Evolutionary conservation across 2,888 invertebrate species (phyloP).

Genomic region (Hecatera dysodea): DNA sequence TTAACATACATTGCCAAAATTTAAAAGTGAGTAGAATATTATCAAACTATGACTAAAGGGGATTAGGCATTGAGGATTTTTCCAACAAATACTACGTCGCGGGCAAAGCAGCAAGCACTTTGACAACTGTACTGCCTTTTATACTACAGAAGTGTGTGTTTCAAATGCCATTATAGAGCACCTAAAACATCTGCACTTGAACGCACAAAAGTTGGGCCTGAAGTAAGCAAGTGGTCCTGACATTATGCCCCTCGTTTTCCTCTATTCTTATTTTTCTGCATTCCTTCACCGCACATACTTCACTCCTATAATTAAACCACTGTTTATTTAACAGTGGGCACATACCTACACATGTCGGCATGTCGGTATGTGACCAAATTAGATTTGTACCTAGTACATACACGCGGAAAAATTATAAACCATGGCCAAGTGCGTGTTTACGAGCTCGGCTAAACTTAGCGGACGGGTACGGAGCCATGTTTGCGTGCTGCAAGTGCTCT

Average conservation of each 20-base stretch:
- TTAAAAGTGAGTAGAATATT: constrained; percentile 29
- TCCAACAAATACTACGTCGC: constrained; percentile 27
- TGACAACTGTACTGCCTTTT: constrained; percentile 7
- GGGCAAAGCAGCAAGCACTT: constrained; percentile 47
- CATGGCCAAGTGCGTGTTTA: constrained; percentile 57
- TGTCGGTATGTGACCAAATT: constrained; percentile 62
- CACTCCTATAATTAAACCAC: constrained; percentile 57
- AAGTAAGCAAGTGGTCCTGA: constrained; percentile 12
- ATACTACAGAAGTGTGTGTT: neutral
- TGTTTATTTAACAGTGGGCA: constrained; percentile 59
- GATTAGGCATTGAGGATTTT: constrained; percentile 41
- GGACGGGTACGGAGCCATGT: constrained; percentile 50
- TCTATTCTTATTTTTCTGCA: constrained; percentile 39
- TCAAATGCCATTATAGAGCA: neutral
- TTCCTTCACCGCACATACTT: constrained; percentile 52
- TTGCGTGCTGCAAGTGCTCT: constrained; percentile 63
- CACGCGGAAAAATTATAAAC: constrained; percentile 57
- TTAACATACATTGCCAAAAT: constrained; percentile 38
- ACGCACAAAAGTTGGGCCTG: neutral
- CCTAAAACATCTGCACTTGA: neutral
- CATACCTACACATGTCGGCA: constrained; percentile 52
- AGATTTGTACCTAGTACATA: constrained; percentile 51
- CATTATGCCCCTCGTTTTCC: constrained; percentile 10
- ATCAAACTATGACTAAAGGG: constrained; percentile 28
- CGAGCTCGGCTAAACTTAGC: constrained; percentile 49